Evolutionary conservation across 2,888 invertebrate genomes (phyloP).

Genomic region (Pseudococcus viburni): DNA sequence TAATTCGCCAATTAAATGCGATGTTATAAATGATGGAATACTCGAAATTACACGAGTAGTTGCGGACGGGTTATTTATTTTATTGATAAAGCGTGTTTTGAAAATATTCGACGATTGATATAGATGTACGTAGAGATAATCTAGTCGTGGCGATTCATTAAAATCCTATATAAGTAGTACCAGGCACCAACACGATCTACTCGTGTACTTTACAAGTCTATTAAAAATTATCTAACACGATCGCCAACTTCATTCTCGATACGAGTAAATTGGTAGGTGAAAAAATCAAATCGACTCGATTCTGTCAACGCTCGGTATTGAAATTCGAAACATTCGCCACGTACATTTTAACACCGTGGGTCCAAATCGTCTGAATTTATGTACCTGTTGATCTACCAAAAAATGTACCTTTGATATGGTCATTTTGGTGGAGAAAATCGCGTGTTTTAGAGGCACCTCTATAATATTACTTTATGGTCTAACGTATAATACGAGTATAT

Average conservation of each 20-base stretch:
- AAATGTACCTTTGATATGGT: neutral
- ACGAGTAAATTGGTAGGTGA: neutral
- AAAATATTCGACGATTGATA: neutral
- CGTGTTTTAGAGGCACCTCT: neutral
- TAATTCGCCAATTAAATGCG: conserved; percentile 23
- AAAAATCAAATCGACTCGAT: neutral
- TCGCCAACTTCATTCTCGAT: neutral
- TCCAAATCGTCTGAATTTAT: neutral
- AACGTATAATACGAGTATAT: neutral
- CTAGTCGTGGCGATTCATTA: neutral
- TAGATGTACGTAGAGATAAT: neutral
- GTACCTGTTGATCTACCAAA: neutral
- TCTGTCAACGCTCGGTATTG: neutral
- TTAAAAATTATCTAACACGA: conserved; percentile 52
- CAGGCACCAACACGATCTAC: conserved; percentile 3
- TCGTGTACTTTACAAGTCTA: conserved; percentile 31
- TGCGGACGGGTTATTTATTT: neutral
- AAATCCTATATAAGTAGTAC: neutral
- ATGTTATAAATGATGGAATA: neutral
- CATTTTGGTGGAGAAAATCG: neutral
- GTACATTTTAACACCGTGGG: neutral
- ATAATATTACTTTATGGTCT: too few species aligned
- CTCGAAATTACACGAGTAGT: neutral
- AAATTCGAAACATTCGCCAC: neutral
- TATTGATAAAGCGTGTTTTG: neutral